A percentile compares a stretch with the other conserved stretches of the same genome.
These are phyloP conservation scores for Lepilemur septentrionalis DNA, from an alignment of 2,797 vertebrate species.

Conservation along the genomic window DNA sequence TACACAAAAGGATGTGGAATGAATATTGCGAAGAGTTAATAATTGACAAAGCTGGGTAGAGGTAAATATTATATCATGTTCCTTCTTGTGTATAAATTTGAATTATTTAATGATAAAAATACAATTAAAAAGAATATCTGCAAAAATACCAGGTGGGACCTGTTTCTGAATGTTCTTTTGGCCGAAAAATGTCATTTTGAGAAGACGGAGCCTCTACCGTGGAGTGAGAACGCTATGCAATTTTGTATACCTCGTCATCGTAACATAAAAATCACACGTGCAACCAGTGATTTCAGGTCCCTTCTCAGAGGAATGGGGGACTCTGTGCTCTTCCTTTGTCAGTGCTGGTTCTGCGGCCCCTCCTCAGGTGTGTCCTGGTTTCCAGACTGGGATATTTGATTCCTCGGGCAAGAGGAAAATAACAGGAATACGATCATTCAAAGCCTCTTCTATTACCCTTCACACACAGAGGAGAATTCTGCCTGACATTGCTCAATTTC, in stretches of 20 bases:
- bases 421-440: constrained; percentile 37
- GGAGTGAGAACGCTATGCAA: accelerated
- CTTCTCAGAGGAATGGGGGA: neutral
- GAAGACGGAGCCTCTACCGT: neutral
- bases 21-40: neutral
- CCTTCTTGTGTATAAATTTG: neutral
- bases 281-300: neutral
- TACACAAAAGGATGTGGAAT: neutral
- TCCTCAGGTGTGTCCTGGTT: neutral
- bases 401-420: constrained; percentile 7
- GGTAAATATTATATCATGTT: neutral
- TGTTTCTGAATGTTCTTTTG: neutral
- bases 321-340: neutral
- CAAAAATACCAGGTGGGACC: neutral
- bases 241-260: neutral
- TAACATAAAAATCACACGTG: neutral
- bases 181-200: neutral
- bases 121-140: neutral
- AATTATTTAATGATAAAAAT: neutral
- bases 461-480: neutral
- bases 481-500: neutral
- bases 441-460: constrained; percentile 14
- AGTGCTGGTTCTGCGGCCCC: neutral
- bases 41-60: neutral
- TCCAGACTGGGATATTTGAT: constrained; percentile 10